Percentiles rank a stretch among this genome's conserved stretches.
Conservation (phyloP, 2,888 invertebrate genomes). For the Cryptosula pallasiana region DNA sequence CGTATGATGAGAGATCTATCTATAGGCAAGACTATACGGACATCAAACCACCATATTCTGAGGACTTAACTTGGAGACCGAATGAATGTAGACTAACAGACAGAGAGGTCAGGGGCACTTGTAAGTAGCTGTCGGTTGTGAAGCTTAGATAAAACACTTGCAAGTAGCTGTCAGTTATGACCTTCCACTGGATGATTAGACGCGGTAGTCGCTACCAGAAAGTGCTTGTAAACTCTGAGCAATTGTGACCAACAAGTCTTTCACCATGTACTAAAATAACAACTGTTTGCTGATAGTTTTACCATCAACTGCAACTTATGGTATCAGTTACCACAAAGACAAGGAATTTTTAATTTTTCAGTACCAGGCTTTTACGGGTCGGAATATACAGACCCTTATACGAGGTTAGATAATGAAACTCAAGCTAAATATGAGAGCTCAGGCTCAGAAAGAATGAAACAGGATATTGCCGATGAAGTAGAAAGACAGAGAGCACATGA, state of each 20-base stretch:
- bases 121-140: neutral
- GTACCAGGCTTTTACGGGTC: constrained; percentile 1
- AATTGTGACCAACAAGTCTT: no score
- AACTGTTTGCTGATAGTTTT: no score
- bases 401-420: neutral
- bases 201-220: no score
- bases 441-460: neutral
- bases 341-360: no score
- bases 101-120: neutral
- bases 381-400: neutral
- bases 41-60: constrained; percentile 4
- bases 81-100: neutral
- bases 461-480: neutral
- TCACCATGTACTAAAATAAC: no score
- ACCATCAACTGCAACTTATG: no score
- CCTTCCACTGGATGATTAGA: no score
- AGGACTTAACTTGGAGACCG: constrained; percentile 13
- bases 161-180: no score
- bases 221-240: no score
- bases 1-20: constrained; percentile 17
- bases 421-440: neutral
- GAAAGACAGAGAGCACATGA: neutral
- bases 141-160: no score
- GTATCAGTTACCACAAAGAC: no score
- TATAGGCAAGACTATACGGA: constrained; percentile 11